These are phyloP conservation scores for Florisuga fusca DNA, from an alignment of 2,797 vertebrate species.

Conservation along the genomic window DNA sequence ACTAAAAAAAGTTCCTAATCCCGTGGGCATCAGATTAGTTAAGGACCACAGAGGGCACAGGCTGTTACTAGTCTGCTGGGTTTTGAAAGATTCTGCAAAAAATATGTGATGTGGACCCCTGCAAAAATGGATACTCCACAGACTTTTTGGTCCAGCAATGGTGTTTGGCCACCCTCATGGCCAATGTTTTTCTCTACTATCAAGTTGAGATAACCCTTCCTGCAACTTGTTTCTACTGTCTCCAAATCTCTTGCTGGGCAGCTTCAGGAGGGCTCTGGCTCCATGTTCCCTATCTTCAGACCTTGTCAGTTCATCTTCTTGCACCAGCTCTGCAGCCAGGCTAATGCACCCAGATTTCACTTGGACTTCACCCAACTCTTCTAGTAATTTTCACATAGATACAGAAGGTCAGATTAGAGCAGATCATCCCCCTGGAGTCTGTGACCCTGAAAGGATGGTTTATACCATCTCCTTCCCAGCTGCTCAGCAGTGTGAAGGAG, in stretches of 20 bases:
- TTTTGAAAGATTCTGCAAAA: not conserved
- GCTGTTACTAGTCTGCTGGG: not conserved
- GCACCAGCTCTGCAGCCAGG: not conserved
- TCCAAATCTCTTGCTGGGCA: not conserved
- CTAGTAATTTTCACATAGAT: not conserved
- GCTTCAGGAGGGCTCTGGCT: not conserved
- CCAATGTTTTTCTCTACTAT: fast-evolving
- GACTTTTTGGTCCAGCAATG: not conserved
- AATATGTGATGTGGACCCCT: not conserved
- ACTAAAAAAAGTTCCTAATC: not conserved
- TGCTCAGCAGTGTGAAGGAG: not conserved
- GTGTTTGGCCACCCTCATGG: not conserved
- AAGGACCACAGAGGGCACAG: not conserved
- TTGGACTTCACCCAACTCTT: not conserved
- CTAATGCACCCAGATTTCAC: not conserved
- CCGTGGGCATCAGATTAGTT: not conserved
- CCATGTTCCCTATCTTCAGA: not conserved
- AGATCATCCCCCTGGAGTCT: not conserved
- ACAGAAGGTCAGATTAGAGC: not conserved
- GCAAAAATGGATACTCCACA: not conserved
- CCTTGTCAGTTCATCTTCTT: not conserved
- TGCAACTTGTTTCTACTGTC: not conserved
- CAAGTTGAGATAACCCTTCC: not conserved
- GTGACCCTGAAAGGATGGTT: not conserved
- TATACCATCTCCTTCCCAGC: not conserved